These are phyloP conservation scores for Hylaea fasciaria DNA, from an alignment of 2,888 invertebrate genomes.

Conservation along the genomic window DNA sequence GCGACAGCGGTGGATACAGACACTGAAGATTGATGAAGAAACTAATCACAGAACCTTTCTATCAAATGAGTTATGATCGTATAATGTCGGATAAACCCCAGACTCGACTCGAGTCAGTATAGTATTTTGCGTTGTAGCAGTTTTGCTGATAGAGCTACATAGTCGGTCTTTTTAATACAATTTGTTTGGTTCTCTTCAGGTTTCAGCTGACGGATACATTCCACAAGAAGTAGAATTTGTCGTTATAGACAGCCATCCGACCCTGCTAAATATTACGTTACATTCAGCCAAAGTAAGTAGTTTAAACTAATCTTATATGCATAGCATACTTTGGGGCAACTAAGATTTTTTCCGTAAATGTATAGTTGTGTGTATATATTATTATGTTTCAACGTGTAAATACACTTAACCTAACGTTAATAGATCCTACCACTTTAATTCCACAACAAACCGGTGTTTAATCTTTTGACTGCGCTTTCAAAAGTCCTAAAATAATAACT, in stretches of 20 bases:
- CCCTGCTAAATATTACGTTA: constrained; percentile 92
- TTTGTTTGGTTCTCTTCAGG: constrained; percentile 76
- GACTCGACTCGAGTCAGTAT: no score
- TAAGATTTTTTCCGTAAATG: background rate
- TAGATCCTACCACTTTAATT: background rate
- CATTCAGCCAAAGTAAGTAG: constrained; percentile 90
- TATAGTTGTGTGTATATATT: constrained; percentile 28
- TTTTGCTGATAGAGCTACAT: background rate
- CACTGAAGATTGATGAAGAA: no score
- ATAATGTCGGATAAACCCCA: no score
- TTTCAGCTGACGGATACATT: constrained; percentile 92
- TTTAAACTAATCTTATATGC: background rate
- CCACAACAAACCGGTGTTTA: background rate
- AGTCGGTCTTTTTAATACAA: background rate
- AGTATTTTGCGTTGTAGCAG: no score
- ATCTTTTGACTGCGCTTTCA: no score
- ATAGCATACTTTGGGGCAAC: background rate
- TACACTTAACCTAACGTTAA: background rate
- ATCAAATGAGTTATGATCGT: no score
- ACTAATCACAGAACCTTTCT: no score
- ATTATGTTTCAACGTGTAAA: constrained; percentile 27
- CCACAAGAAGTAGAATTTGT: constrained; percentile 94
- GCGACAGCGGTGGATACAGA: no score
- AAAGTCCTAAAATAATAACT: no score
- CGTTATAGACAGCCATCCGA: constrained; percentile 94